Base-by-base conservation (phyloP, 2,888 invertebrate genomes). In the Epinotia brunnichana region DNA sequence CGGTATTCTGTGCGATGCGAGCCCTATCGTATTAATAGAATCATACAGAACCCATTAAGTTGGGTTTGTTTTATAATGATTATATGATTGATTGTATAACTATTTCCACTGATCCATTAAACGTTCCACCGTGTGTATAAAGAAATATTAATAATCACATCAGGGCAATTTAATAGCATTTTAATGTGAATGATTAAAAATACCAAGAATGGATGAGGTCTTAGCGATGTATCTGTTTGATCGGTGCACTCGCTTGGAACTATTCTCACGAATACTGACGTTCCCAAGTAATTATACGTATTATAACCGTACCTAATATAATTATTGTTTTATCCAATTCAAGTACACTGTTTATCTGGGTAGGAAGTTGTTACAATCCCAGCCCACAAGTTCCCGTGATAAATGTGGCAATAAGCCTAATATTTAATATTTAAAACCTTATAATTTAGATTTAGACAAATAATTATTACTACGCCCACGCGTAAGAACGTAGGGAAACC, bases 331-430 rank as follows among this genome's bases (percentile, higher is more conserved):
- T 17, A 72, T 48, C 56, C 51, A 19, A 59, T 48, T 29, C 54
- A 67, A 41, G 9, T 24, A 29, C 44, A 54, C 48, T 29, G 29
- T 62, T 68, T 68, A 72, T 68, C 48, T 67, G 48, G 9, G 11
- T 51, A 68, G 72, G 72, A 72, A 67, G 72, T 72, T 54, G 5
- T 19, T 48, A 35, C 2, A 48, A 35, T 24, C 35, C 11, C 54
- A 21, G 24, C 48, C 56, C 21, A 62, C 63, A n/a, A 10, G 21
- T 63, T 70, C 57, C 70, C 57, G 51, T 59, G 21, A n/a, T 70
- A 51, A 17, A 24, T n/a, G 24, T 19, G 51, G 21, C n/a, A 10
- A 51, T 24, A 63, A 41, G 17, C 17, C 48, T 63, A 57, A n/a
- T 29, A n/a, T n/a, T n/a, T n/a, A 57, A 57, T n/a, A 7, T 5